A percentile compares a stretch with the other conserved stretches of the same genome.
Evolutionary conservation across 2,888 invertebrate genomes (phyloP).

Genomic region (Heteromyza rotundicornis): DNA sequence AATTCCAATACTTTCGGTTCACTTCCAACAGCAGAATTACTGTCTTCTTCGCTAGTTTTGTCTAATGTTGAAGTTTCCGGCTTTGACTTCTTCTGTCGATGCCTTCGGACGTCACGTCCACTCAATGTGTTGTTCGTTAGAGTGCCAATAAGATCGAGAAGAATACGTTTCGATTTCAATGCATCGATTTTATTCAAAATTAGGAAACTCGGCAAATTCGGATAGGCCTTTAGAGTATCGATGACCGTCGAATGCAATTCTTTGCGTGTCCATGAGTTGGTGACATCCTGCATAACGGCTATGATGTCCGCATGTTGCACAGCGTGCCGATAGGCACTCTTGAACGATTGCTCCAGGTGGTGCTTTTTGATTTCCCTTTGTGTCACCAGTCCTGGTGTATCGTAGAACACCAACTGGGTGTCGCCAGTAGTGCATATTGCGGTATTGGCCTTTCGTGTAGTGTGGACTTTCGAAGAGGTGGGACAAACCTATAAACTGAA

Average conservation of each 20-base stretch:
- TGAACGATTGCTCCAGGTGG: slow-evolving; percentile 67
- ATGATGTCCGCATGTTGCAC: slow-evolving; percentile 78
- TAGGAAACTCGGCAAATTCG: slow-evolving; percentile 72
- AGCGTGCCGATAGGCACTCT: slow-evolving; percentile 64
- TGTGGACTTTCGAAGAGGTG: slow-evolving; percentile 90
- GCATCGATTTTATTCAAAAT: slow-evolving; percentile 89
- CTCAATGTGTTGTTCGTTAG: slow-evolving; percentile 70
- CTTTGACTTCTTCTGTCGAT: neutral
- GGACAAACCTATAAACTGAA: slow-evolving; percentile 77
- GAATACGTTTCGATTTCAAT: slow-evolving; percentile 72
- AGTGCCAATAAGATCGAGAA: slow-evolving; percentile 74
- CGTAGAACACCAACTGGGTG: slow-evolving; percentile 88
- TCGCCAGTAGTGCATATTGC: slow-evolving; percentile 78
- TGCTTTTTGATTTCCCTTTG: slow-evolving; percentile 67
- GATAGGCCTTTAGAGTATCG: slow-evolving; percentile 70
- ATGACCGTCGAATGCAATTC: slow-evolving; percentile 74
- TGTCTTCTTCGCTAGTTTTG: neutral
- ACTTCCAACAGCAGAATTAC: neutral
- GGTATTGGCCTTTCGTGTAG: slow-evolving; percentile 76
- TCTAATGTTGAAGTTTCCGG: neutral
- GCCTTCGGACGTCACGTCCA: slow-evolving; percentile 36
- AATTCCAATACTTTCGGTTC: neutral
- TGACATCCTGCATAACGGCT: slow-evolving; percentile 86
- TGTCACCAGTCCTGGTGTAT: slow-evolving; percentile 90
- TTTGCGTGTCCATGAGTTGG: slow-evolving; percentile 73